These are phyloP conservation scores for Borostomias antarcticus DNA, from an alignment of 2,797 vertebrate species.

Conservation along the genomic window DNA sequence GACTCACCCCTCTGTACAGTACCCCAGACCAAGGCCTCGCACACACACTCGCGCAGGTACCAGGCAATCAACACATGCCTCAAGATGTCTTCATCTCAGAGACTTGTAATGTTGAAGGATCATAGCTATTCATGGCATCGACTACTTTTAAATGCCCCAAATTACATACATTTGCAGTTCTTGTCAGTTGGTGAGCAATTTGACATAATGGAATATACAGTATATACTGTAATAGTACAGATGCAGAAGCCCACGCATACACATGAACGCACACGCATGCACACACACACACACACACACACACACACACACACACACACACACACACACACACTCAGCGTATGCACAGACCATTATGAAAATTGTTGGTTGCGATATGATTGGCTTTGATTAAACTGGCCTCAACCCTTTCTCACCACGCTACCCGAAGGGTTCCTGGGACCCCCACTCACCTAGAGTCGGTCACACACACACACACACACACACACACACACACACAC, in stretches of 20 bases:
- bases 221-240: constrained; percentile 9
- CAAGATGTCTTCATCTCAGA: too few species aligned
- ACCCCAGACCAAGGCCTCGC: too few species aligned
- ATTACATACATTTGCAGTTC: too few species aligned
- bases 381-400: constrained; percentile 11
- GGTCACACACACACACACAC: background rate
- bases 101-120: too few species aligned
- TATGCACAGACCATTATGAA: constrained; percentile 5
- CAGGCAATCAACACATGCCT: too few species aligned
- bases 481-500: background rate
- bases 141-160: too few species aligned
- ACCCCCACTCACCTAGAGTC: constrained; percentile 12
- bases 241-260: background rate
- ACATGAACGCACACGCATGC: background rate
- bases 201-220: constrained; percentile 18
- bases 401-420: background rate
- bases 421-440: background rate
- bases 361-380: too few species aligned
- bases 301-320: background rate
- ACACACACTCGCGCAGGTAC: background rate
- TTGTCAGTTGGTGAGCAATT: too few species aligned
- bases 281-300: background rate
- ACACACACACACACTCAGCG: background rate
- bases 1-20: too few species aligned
- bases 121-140: too few species aligned